Percentiles rank a stretch among this genome's conserved stretches.
Conservation (phyloP, 2,113 vertebrate genomes). For the Antennarius striatus region DNA sequence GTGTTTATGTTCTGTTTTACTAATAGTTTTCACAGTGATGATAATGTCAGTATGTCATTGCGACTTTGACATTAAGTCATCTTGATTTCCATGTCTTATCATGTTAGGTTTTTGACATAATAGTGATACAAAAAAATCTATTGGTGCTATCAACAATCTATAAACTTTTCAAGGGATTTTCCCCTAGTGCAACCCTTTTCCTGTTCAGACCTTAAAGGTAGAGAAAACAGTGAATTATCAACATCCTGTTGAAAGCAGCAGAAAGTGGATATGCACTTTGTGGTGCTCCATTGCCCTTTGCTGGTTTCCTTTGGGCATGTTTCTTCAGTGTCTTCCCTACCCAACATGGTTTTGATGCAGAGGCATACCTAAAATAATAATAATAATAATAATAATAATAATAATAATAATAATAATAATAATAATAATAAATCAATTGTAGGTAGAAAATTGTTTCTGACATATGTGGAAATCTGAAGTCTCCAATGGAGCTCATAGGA, state of each 20-base stretch:
- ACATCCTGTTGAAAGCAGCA: slow-evolving; percentile 71
- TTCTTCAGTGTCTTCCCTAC: slow-evolving; percentile 40
- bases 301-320: slow-evolving; percentile 70
- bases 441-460: slow-evolving; percentile 51
- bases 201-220: slow-evolving; percentile 64
- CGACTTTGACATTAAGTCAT: neutral
- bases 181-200: slow-evolving; percentile 66
- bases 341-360: slow-evolving; percentile 18
- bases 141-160: slow-evolving; percentile 39
- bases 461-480: slow-evolving; percentile 54
- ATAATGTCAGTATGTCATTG: neutral
- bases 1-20: neutral
- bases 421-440: slow-evolving; percentile 8
- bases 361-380: slow-evolving; percentile 16
- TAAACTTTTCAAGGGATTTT: slow-evolving; percentile 69
- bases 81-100: too few relatives aligned
- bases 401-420: too few relatives aligned
- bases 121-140: neutral
- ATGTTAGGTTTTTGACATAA: neutral
- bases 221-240: slow-evolving; percentile 57
- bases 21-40: neutral
- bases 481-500: slow-evolving; percentile 53
- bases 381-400: too few relatives aligned
- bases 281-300: slow-evolving; percentile 72
- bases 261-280: slow-evolving; percentile 66